These are phyloP conservation scores for Vanacampus margaritifer DNA, from an alignment of 2,113 vertebrate species.

Conservation along the genomic window DNA sequence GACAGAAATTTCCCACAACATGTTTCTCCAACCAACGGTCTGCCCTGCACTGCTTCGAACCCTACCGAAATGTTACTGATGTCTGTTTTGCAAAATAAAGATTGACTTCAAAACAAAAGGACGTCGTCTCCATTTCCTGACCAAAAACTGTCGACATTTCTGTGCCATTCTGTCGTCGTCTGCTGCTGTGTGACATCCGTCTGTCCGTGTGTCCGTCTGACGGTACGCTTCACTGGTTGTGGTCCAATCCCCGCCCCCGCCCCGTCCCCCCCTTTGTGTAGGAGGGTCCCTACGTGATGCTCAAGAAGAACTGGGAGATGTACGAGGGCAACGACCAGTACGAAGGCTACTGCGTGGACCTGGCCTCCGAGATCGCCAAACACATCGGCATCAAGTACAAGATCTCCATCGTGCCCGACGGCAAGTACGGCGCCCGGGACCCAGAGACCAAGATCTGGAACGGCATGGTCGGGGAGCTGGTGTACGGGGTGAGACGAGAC, in stretches of 20 bases:
- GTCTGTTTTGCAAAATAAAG: neutral
- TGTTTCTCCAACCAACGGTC: neutral
- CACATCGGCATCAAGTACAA: conserved; percentile 99
- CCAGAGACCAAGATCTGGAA: conserved; percentile 99
- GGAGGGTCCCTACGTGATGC: conserved; percentile 99
- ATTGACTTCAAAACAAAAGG: neutral
- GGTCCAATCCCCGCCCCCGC: conserved; percentile 37
- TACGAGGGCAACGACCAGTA: conserved; percentile 98
- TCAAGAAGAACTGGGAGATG: conserved; percentile 98
- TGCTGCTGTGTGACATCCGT: conserved; percentile 15
- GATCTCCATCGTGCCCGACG: conserved; percentile 97
- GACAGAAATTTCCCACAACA: neutral
- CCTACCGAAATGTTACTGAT: neutral
- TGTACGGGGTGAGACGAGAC: conserved; percentile 96
- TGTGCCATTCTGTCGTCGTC: conserved; percentile 25
- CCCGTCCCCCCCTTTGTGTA: conserved; percentile 68
- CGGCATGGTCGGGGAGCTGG: conserved; percentile 99
- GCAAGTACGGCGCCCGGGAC: conserved; percentile 97
- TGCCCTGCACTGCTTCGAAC: neutral
- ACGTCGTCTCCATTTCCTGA: neutral
- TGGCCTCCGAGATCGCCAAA: conserved; percentile 98
- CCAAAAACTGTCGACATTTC: neutral
- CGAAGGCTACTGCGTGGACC: conserved; percentile 99
- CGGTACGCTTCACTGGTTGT: conserved; percentile 67
- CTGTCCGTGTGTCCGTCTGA: conserved; percentile 42